Percentiles rank a stretch among this genome's conserved stretches.
Conservation (phyloP, 2,888 invertebrate species). For the Branchellion lobata region DNA sequence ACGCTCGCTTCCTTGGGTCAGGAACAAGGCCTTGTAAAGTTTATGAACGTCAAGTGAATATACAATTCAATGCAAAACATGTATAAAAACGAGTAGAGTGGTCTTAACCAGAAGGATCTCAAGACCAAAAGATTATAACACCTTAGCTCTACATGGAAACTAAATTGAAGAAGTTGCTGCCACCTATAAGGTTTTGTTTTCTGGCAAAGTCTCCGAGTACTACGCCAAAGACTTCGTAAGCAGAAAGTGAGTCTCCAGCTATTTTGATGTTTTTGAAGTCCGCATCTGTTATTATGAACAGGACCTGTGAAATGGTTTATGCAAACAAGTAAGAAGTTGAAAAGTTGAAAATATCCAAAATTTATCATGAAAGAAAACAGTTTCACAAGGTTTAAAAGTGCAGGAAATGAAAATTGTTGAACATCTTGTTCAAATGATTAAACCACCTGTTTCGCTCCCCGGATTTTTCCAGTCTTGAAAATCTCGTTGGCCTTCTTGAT, state of each 20-base stretch:
- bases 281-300: background rate
- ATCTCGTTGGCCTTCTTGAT: slow-evolving; percentile 40
- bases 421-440: background rate
- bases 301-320: background rate
- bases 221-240: slow-evolving; percentile 1
- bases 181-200: background rate
- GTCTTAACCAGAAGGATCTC: too few species aligned
- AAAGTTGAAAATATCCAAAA: too few species aligned
- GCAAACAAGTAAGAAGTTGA: too few species aligned
- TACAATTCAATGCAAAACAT: too few species aligned
- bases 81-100: too few species aligned
- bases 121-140: too few species aligned
- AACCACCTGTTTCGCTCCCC: slow-evolving; percentile 46
- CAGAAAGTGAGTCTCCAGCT: background rate
- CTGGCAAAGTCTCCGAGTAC: background rate
- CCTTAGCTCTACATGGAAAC: too few species aligned
- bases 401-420: background rate
- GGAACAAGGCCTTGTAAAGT: too few species aligned
- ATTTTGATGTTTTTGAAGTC: slow-evolving; percentile 5
- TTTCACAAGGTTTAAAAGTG: background rate
- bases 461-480: slow-evolving; percentile 33
- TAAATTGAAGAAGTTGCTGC: too few species aligned
- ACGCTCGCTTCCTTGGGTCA: too few species aligned
- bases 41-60: too few species aligned
- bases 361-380: too few species aligned